These are phyloP conservation scores for rabbit (Oryctolagus cuniculus) DNA, from an alignment of 2,113 vertebrate species.

Conservation along the genomic window DNA sequence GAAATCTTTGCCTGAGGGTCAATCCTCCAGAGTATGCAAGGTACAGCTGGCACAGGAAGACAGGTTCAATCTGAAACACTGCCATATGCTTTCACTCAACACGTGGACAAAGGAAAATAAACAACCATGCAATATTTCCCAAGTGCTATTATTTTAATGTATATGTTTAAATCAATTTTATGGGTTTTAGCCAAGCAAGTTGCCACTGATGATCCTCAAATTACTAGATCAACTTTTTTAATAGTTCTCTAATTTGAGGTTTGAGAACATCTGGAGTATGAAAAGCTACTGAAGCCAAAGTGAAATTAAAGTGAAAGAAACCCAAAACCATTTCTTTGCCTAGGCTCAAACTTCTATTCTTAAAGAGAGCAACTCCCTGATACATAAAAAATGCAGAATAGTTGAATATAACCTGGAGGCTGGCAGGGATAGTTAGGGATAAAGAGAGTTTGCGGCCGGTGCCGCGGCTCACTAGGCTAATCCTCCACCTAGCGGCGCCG, in stretches of 20 bases:
- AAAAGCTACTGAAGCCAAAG: background rate
- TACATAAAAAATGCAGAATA: background rate
- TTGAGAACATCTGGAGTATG: background rate
- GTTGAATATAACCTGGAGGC: too few species aligned
- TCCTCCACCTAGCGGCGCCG: too few species aligned
- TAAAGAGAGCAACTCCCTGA: background rate
- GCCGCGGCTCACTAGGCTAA: too few species aligned
- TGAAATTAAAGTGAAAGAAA: background rate
- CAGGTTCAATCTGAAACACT: background rate
- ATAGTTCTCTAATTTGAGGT: constrained; percentile 1
- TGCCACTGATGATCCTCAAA: background rate
- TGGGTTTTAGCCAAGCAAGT: background rate
- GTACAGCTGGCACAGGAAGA: rapidly evolving
- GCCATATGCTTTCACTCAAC: background rate
- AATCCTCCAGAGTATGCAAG: background rate
- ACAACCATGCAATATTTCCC: background rate
- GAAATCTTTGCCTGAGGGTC: background rate
- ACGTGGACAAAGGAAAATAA: background rate
- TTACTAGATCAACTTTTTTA: background rate
- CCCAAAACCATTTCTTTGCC: background rate
- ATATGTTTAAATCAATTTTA: constrained; percentile 23
- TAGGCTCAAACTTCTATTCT: background rate
- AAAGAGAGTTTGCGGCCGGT: too few species aligned
- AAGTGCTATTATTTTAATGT: background rate
- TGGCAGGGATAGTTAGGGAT: too few species aligned